Conservation (phyloP, 1,140 invertebrate species). For the Lordiphosa mommai region DNA sequence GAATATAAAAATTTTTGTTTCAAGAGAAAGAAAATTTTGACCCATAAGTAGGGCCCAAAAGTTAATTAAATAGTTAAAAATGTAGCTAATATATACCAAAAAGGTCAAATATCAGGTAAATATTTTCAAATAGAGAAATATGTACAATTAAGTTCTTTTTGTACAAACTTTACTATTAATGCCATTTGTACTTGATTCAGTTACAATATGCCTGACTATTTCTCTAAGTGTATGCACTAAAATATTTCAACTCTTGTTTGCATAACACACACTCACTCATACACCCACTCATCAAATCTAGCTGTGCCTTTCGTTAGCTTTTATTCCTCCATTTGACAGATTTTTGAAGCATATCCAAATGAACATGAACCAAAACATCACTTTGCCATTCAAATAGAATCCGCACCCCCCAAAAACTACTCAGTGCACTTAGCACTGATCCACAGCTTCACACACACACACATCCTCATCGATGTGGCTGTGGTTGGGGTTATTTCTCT, state of each 20-base stretch:
- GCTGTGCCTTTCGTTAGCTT: constrained; percentile 19
- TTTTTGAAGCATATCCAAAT: constrained; percentile 28
- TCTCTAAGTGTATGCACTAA: no score
- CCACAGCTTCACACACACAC: not conserved
- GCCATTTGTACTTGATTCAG: no score
- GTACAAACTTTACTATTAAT: no score
- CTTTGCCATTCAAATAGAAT: constrained; percentile 47
- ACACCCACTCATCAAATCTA: constrained; percentile 11
- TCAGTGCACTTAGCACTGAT: constrained; percentile 10
- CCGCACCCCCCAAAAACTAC: constrained; percentile 11
- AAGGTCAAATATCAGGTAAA: no score
- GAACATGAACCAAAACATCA: constrained; percentile 13
- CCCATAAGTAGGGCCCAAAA: no score
- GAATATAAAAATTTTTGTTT: no score
- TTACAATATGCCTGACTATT: no score
- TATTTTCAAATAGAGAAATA: no score
- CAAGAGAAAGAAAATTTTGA: no score
- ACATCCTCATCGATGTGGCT: not conserved
- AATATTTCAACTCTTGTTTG: not conserved
- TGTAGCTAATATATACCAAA: no score
- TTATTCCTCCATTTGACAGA: constrained; percentile 40
- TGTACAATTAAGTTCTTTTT: no score
- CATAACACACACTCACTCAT: constrained; percentile 9
- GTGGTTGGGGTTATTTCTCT: constrained; percentile 11
- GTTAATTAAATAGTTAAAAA: no score